These are phyloP conservation scores for Oplegnathus fasciatus DNA, from an alignment of 2,113 vertebrate species.

Conservation along the genomic window DNA sequence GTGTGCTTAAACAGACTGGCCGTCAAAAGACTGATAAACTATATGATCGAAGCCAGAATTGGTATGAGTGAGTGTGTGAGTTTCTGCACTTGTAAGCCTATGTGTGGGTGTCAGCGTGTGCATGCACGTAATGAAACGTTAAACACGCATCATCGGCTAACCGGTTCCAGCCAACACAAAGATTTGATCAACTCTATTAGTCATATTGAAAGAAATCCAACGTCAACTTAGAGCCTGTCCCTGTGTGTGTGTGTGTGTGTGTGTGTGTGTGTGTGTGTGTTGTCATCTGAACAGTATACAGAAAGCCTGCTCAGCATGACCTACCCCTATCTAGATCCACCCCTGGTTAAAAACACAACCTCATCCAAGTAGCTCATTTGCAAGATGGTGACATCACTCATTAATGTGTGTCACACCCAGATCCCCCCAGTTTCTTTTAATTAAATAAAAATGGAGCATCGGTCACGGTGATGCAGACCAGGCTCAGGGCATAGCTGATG, in stretches of 20 bases:
- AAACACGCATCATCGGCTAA: constrained; percentile 57
- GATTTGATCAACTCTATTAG: constrained; percentile 49
- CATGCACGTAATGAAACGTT: constrained; percentile 44
- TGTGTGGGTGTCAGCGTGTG: constrained; percentile 27
- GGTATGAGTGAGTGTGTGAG: neutral
- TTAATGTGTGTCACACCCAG: constrained; percentile 44
- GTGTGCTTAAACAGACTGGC: constrained; percentile 50
- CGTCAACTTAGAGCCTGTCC: constrained; percentile 24
- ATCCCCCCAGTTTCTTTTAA: constrained; percentile 12
- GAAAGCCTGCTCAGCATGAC: constrained; percentile 46
- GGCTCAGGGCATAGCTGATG: constrained; percentile 10
- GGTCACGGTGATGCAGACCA: constrained; percentile 29
- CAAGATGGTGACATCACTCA: constrained; percentile 53
- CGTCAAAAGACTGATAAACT: constrained; percentile 66
- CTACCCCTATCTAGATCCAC: constrained; percentile 32
- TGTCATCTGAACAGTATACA: constrained; percentile 46
- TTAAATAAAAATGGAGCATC: constrained; percentile 2
- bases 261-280: constrained; percentile 14
- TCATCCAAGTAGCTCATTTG: constrained; percentile 37
- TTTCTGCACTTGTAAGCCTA: neutral
- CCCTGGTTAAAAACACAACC: constrained; percentile 5
- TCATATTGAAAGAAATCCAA: constrained; percentile 59
- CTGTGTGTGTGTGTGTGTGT: constrained; percentile 27
- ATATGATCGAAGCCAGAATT: constrained; percentile 49
- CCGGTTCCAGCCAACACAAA: constrained; percentile 55